Percentiles rank a stretch among this genome's conserved stretches.
phyloP scores from a whole-genome alignment of 2,797 vertebrate genomes.

The Craterocephalus amniculus region DNA sequence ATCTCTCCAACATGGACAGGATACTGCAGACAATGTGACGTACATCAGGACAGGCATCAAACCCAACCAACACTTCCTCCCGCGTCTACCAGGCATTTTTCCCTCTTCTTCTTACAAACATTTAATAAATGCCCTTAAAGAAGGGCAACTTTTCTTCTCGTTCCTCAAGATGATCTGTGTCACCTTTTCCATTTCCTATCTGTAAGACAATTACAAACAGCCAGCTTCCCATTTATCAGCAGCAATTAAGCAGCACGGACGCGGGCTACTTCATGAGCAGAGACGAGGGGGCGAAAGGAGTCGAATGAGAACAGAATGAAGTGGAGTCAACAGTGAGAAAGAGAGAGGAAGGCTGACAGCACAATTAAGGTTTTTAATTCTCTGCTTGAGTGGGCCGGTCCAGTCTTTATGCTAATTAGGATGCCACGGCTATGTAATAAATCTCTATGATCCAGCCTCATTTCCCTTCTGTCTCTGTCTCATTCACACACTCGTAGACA shows the following conservation, averaged over 20 bases:
- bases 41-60: conserved; percentile 24
- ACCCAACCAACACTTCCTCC: conserved; percentile 2
- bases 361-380: conserved; percentile 99
- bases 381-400: conserved; percentile 98
- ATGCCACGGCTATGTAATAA: conserved; percentile 90
- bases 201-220: conserved; percentile 85
- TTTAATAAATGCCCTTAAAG: conserved; percentile 63
- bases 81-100: conserved; percentile 40
- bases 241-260: conserved; percentile 89
- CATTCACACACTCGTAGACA: conserved; percentile 41
- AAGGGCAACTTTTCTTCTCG: conserved; percentile 23
- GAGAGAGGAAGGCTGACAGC: conserved; percentile 89
- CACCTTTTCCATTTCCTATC: conserved; percentile 54
- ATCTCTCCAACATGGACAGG: neutral
- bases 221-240: conserved; percentile 88
- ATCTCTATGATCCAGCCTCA: conserved; percentile 89
- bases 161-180: conserved; percentile 39
- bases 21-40: neutral
- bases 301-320: conserved; percentile 59
- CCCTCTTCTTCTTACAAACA: conserved; percentile 50
- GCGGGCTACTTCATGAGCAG: conserved; percentile 70
- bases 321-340: conserved; percentile 74
- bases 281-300: conserved; percentile 42
- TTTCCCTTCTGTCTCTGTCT: conserved; percentile 78
- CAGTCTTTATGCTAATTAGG: conserved; percentile 98